Evolutionary conservation across 53 echinoderm and acorn worm species (phyloP), one percentile per base, ranked within the genome.

Genomic region (Holothuria scabra): DNA sequence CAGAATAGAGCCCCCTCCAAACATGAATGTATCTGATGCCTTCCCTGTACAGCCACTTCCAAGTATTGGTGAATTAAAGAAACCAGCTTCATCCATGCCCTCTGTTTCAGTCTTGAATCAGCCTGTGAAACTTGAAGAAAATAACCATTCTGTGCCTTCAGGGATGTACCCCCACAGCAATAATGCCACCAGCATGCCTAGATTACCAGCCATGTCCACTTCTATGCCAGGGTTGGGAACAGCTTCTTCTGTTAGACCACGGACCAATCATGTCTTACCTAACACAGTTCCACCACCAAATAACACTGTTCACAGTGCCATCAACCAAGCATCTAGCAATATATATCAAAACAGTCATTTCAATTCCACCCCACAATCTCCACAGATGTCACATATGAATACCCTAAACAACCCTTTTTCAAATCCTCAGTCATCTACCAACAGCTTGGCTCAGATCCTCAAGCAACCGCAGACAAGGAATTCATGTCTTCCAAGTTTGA

Each of bases 41-140:
- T 78, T 78, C 78, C 78, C 57, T 21, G 19, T 31, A 28, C 78
- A 78, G 58, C 56, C 78, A 57, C 78, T 78, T 58, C 78, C 78
- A 33, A 78, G 78, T 78, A 78, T 78, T 78, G 59, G 32, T 21
- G 78, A 78, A 31, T 55, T 78, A 9, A 76, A 76, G 52, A 78
- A 78, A 28, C 56, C 78, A 56, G 56, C 78, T 14, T 23, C 48
- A n/a, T 57, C 57, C 28, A 56, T 56, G 78, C 78, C 58, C 28
- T 55, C 58, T 19, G 56, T 56, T 32, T 56, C 78, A 28, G 59
- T 31, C 56, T 28, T 56, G 12, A 78, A 58, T 56, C 28, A 57
- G 21, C 46, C 56, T 9, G 28, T 78, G 23, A 78, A 78, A 56
- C 29, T 58, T 12, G 56, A 58, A 57, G 26, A 57, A 16, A 78